A percentile compares a stretch with the other conserved stretches of the same genome.
phyloP scores from a whole-genome alignment of 1,140 invertebrate genomes.

The Samia ricini region DNA sequence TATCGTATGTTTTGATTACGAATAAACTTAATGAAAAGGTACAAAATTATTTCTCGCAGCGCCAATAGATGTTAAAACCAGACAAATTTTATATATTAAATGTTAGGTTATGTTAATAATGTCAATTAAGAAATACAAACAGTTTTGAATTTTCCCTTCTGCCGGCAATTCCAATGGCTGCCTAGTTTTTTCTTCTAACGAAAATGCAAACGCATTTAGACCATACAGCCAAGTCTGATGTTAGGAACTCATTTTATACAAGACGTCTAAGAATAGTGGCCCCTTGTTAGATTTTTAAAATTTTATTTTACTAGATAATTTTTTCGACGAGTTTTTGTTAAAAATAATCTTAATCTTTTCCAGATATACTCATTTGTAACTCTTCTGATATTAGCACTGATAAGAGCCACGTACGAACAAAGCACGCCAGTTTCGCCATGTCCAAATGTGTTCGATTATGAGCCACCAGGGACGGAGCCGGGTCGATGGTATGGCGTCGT shows the following conservation, averaged over 20 bases:
- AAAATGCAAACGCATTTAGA: not conserved
- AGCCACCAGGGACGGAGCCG: conserved; percentile 50
- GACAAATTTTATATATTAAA: too few relatives aligned
- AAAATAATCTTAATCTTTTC: conserved; percentile 9
- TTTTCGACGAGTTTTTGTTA: not conserved
- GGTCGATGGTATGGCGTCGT: conserved; percentile 67
- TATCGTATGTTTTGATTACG: too few relatives aligned
- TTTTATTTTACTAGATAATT: not conserved
- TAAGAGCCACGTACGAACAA: conserved; percentile 29
- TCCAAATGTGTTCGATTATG: conserved; percentile 69
- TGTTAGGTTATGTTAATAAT: too few relatives aligned
- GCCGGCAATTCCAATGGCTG: too few relatives aligned
- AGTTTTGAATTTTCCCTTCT: too few relatives aligned
- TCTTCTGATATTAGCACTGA: conserved; percentile 33
- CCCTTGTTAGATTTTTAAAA: not conserved
- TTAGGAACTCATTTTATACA: too few relatives aligned
- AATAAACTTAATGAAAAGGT: too few relatives aligned
- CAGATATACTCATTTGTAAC: conserved; percentile 36
- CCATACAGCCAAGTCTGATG: too few relatives aligned
- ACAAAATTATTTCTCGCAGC: too few relatives aligned
- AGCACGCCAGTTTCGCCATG: conserved; percentile 59
- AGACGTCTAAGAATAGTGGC: not conserved
- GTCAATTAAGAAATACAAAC: too few relatives aligned
- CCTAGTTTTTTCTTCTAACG: too few relatives aligned
- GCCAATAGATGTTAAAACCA: too few relatives aligned